Evolutionary conservation across 2,797 vertebrate species (phyloP).

Genomic region (Gallinago nigripennis): DNA sequence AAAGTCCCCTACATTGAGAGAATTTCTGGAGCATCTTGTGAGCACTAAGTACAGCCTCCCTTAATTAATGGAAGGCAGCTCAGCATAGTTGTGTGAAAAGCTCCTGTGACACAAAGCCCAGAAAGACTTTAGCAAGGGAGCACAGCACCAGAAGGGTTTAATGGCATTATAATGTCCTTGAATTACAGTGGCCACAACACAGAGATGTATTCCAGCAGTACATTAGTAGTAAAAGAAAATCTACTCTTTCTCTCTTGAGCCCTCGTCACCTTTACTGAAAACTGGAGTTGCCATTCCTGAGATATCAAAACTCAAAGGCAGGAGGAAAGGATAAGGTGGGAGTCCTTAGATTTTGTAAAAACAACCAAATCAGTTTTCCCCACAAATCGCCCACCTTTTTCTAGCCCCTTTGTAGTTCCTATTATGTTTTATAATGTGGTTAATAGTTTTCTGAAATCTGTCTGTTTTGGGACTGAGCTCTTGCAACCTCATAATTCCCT

Average conservation of each 20-base stretch:
- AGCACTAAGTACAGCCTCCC: neutral
- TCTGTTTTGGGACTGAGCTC: neutral
- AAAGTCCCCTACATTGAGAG: neutral
- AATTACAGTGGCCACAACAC: neutral
- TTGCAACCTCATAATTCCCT: neutral
- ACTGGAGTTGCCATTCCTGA: neutral
- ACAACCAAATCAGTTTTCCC: neutral
- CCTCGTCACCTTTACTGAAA: neutral
- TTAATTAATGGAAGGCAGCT: conserved; percentile 18
- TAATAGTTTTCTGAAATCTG: neutral
- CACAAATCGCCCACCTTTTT: neutral
- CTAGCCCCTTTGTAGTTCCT: neutral
- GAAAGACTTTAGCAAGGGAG: conserved; percentile 20
- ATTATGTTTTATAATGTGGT: neutral
- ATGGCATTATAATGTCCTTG: conserved; percentile 25
- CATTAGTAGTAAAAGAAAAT: neutral
- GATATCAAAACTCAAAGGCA: neutral
- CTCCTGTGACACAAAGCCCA: conserved; percentile 12
- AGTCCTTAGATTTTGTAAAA: neutral
- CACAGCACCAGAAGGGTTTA: conserved; percentile 35
- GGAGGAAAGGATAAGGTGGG: neutral
- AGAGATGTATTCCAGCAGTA: neutral
- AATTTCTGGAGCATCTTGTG: conserved; percentile 14
- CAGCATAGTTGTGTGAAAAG: conserved; percentile 11
- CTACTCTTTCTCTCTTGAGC: neutral